Base-by-base conservation (phyloP, 2,113 vertebrate species). In the Mus pahari region DNA sequence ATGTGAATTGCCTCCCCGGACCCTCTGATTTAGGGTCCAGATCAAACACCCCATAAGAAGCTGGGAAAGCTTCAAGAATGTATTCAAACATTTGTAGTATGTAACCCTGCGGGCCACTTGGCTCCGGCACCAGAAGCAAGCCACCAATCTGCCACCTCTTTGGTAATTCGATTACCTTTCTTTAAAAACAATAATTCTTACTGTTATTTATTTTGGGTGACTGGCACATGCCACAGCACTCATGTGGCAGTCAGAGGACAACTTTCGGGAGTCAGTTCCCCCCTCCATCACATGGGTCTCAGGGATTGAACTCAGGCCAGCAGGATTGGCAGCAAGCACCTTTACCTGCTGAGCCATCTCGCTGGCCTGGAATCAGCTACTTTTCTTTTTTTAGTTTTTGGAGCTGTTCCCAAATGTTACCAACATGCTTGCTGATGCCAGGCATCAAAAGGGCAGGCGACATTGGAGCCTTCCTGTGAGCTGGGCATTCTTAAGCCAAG, bases 401-500 rank as follows among this genome's bases (percentile, higher is more conserved):
- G 53, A 86, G 26, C n/a, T 82, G n/a, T 93, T 93, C 86, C 90
- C 71, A 60, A 92, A 77, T 53, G 28, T 82, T 86, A 48, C 33
- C 22, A 92, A n/a, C 39, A 22, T 22, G 3, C 53, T 64, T 12
- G n/a, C 45, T 36, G 36, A 92, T 92, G 88, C 68, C 94, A 94
- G 71, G 50, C 17, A 86, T 93, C 84, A 86, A 97, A 97, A 96
- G 89, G 33, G 64, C 42, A 39, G 84, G 45, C 53, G 13, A 58
- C 70, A 28, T 55, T 66, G 92, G 24, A 86, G 68, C 5, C 19
- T 42, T 62, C 82, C 90, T 75, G 68, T 66, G 22, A 0, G 39
- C 66, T 45, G 82, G 31, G 24, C 33, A 26, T 39, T 71, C 93
- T 75, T 39, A 95, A 60, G 73, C 48, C 94, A 87, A 94, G 24